A percentile compares a stretch with the other conserved stretches of the same genome.
Evolutionary conservation across 2,113 vertebrate genomes (phyloP).

Genomic region (Oenanthe oenanthe): DNA sequence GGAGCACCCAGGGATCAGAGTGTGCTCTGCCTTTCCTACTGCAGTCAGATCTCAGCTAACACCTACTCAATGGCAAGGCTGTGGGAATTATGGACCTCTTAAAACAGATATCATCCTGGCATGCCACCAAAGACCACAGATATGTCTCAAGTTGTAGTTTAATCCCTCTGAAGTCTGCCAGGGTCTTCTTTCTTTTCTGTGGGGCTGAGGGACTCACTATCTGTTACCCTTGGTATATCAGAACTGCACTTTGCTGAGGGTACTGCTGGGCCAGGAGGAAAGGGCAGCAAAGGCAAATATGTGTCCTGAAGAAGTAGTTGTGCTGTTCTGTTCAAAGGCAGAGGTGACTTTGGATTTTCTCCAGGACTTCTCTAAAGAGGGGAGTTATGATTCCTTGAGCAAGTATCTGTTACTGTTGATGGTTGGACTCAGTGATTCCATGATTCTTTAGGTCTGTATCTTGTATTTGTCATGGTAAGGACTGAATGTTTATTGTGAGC

Average conservation of each 20-base stretch:
- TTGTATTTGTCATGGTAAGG: neutral
- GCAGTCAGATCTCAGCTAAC: neutral
- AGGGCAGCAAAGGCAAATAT: neutral
- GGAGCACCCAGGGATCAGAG: neutral
- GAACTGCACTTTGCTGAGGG: neutral
- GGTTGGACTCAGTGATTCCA: neutral
- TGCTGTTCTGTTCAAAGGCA: neutral
- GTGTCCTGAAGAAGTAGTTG: neutral
- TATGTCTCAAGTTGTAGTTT: neutral
- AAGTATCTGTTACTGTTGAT: fast-evolving
- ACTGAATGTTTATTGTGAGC: neutral
- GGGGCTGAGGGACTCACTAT: neutral
- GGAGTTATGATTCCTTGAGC: neutral
- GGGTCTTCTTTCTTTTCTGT: neutral
- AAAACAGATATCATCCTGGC: neutral
- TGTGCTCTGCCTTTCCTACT: neutral
- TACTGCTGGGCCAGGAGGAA: neutral
- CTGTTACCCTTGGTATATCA: neutral
- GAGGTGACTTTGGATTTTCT: neutral
- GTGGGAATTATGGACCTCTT: neutral
- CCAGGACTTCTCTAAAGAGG: neutral
- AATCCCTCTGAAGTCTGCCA: neutral
- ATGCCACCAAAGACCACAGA: neutral
- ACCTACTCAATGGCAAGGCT: neutral
- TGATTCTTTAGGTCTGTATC: neutral